phyloP scores from a whole-genome alignment of 2,888 invertebrate genomes.

The Agelastica alni region DNA sequence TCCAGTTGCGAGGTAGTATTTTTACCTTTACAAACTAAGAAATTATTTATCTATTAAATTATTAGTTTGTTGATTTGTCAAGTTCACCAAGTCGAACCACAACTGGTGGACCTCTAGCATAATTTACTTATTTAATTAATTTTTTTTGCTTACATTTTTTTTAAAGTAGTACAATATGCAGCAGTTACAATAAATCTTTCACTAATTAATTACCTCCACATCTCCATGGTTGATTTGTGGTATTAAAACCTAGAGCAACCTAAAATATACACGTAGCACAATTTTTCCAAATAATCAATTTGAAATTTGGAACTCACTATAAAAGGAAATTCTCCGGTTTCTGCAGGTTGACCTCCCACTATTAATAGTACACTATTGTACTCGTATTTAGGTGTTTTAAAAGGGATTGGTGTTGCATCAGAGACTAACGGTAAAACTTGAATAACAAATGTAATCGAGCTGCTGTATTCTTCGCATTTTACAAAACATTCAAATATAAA shows the following conservation, averaged over 20 bases:
- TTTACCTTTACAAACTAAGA: no score
- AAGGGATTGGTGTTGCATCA: constrained; percentile 55
- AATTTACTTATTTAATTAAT: neutral
- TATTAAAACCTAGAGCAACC: constrained; percentile 55
- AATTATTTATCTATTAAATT: no score
- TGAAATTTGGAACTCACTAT: constrained; percentile 57
- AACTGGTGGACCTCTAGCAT: constrained; percentile 56
- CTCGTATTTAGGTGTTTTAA: constrained; percentile 60
- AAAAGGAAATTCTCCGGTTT: constrained; percentile 65
- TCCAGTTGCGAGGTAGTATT: no score
- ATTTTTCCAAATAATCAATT: neutral
- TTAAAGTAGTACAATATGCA: constrained; percentile 60
- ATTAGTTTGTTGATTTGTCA: constrained; percentile 57
- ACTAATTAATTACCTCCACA: constrained; percentile 64
- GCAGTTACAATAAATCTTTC: constrained; percentile 62
- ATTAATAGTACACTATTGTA: constrained; percentile 61
- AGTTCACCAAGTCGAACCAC: constrained; percentile 64
- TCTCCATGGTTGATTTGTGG: constrained; percentile 49
- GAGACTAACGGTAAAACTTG: constrained; percentile 61
- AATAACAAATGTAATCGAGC: constrained; percentile 57
- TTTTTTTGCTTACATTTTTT: constrained; percentile 42
- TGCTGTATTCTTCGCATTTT: constrained; percentile 66
- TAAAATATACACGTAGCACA: constrained; percentile 38
- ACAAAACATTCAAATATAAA: neutral
- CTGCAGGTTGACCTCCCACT: constrained; percentile 62